These are phyloP conservation scores for Tragelaphus imberbis DNA, from an alignment of 2,113 vertebrate genomes.

Conservation along the genomic window DNA sequence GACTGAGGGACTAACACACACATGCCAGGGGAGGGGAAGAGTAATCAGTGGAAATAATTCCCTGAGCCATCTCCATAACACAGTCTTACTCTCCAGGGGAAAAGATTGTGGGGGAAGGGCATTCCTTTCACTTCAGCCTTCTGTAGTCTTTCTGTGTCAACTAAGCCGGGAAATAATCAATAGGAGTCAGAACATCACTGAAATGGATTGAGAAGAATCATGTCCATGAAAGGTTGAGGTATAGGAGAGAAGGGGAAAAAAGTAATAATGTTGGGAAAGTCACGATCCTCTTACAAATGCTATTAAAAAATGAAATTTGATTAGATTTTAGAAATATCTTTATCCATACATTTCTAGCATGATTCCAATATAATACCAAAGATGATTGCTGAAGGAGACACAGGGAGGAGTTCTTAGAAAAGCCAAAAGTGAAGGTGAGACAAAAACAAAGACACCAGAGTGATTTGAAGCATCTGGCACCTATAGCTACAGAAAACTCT, in stretches of 20 bases:
- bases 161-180: neutral
- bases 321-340: neutral
- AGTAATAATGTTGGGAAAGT: neutral
- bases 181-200: neutral
- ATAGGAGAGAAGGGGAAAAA: neutral
- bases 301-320: neutral
- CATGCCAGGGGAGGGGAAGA: neutral
- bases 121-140: neutral
- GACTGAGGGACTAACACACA: neutral
- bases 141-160: neutral
- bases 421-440: neutral
- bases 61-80: neutral
- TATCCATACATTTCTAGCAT: neutral
- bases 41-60: neutral
- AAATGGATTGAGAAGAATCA: neutral
- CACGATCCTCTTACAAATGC: neutral
- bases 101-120: neutral
- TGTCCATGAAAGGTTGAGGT: neutral
- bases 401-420: neutral
- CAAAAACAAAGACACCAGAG: neutral
- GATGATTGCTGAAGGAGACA: neutral
- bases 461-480: neutral
- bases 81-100: neutral
- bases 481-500: neutral
- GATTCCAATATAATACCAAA: neutral